Percentiles rank a stretch among this genome's conserved stretches.
These are phyloP conservation scores for Drosophila sordidula DNA, from an alignment of 2,888 invertebrate genomes.

Conservation along the genomic window DNA sequence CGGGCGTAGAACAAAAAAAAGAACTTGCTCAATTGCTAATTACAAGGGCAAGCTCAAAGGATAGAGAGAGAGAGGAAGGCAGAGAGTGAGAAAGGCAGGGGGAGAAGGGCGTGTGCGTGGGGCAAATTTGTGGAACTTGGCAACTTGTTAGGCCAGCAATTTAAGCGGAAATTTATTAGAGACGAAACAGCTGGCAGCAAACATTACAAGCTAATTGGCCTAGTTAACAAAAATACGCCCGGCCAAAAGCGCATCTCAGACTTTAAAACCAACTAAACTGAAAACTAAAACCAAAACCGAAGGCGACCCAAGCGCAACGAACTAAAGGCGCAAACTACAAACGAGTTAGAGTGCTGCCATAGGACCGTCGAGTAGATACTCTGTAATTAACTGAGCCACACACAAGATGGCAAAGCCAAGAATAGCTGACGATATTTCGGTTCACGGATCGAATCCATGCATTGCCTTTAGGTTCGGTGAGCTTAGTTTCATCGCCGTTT, in stretches of 20 bases:
- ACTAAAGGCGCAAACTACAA: slow-evolving; percentile 25
- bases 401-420: too few relatives aligned
- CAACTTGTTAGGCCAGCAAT: slow-evolving; percentile 64
- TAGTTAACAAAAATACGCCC: slow-evolving; percentile 65
- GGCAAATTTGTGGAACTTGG: slow-evolving; percentile 25
- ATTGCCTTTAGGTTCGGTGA: too few relatives aligned
- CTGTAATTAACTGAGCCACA: not conserved
- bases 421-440: too few relatives aligned
- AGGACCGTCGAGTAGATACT: not conserved
- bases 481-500: too few relatives aligned
- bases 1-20: slow-evolving; percentile 28
- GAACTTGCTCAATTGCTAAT: slow-evolving; percentile 74
- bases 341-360: not conserved
- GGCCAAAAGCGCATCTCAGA: slow-evolving; percentile 54
- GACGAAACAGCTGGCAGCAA: slow-evolving; percentile 68
- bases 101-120: not conserved
- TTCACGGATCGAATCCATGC: too few relatives aligned
- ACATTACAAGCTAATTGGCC: slow-evolving; percentile 71
- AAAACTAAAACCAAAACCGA: slow-evolving; percentile 63
- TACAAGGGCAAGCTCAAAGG: slow-evolving; percentile 49
- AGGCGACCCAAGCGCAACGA: slow-evolving; percentile 52
- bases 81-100: too few relatives aligned
- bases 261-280: slow-evolving; percentile 41
- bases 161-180: slow-evolving; percentile 77
- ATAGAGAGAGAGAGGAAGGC: not conserved